Base-by-base conservation (phyloP, 2,888 invertebrate species). In the Ariolimax columbianus region DNA sequence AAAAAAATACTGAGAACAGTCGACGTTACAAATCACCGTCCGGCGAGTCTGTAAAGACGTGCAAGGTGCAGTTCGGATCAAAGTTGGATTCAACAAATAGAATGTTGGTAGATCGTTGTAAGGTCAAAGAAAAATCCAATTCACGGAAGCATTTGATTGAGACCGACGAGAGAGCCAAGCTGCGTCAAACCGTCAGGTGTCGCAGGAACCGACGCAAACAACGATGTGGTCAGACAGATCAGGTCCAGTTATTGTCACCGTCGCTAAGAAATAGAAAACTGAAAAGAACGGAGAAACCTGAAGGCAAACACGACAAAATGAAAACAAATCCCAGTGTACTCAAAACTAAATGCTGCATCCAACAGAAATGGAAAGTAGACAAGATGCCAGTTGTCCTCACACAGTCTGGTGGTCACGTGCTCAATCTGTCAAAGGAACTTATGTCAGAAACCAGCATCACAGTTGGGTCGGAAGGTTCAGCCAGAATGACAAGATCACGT, bases 371-470 rank as follows among this genome's bases (percentile, higher is more conserved):
- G 70, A 19, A 43, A 40, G 36, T 77, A 11, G 83, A 77, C 38
- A 47, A 77, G 23, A 77, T 83, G 68, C 55, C 77, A 0, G 51
- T 83, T 9, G 51, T 83, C 1, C 77, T 47, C 30, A 51, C 77
- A 43, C 55, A 68, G n/a, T n/a, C 77, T 19, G 66, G 33, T 17
- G 77, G 47, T 17, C 36, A 43, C 0, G 47, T 68, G 47, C 47
- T 77, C 23, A n/a, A 14, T 26, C 26, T 77, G 23, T n/a, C 51
- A n/a, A 40, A 73, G n/a, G n/a, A 38, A 26, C 4, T 36, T 19
- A 23, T 0, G 7, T 38, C 40, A 38, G 70, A 70, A 40, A 4
- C 26, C 23, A 30, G 7, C 4, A 40, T 3, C 40, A 36, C 1
- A 33, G 40, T 14, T 38, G 70, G 6, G n/a, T n/a, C n/a, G 3